These are phyloP conservation scores for Drosophila engyochracea DNA, from an alignment of 2,888 invertebrate genomes.

Conservation along the genomic window DNA sequence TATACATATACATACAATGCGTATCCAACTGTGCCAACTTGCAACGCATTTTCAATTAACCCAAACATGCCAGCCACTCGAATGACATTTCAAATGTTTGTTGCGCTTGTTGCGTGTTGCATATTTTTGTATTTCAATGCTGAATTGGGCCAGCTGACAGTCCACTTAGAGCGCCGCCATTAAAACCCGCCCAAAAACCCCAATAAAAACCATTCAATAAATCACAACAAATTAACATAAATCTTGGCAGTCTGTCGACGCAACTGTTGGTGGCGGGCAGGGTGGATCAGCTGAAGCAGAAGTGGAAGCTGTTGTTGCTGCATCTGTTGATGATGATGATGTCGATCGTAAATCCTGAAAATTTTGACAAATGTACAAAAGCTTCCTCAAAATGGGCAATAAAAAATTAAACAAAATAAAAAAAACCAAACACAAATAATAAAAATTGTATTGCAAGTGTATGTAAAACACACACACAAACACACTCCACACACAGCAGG, in stretches of 20 bases:
- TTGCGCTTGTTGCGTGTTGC: slow-evolving; percentile 9
- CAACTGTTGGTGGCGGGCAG: not conserved
- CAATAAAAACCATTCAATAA: slow-evolving; percentile 82
- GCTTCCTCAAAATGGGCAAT: slow-evolving; percentile 75
- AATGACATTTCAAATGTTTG: slow-evolving; percentile 66
- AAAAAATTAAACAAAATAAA: slow-evolving; percentile 72
- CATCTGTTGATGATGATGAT: slow-evolving; percentile 76
- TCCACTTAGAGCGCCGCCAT: slow-evolving; percentile 62
- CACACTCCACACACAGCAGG: slow-evolving; percentile 12
- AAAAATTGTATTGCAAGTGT: slow-evolving; percentile 43
- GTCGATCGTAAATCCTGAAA: slow-evolving; percentile 79
- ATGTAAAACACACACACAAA: slow-evolving; percentile 1
- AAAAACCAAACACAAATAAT: slow-evolving; percentile 31
- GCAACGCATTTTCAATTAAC: slow-evolving; percentile 77
- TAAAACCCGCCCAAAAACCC: slow-evolving; percentile 58
- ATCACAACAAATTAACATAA: slow-evolving; percentile 81
- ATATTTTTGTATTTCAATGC: slow-evolving; percentile 18
- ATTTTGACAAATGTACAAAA: slow-evolving; percentile 80
- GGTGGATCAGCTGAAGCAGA: slow-evolving; percentile 5
- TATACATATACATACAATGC: not conserved
- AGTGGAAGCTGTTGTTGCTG: slow-evolving; percentile 15
- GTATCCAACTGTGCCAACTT: slow-evolving; percentile 73
- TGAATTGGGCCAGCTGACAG: slow-evolving; percentile 61
- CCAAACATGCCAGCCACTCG: slow-evolving; percentile 68
- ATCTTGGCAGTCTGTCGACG: slow-evolving; percentile 73